Percentiles rank a stretch among this genome's conserved stretches.
Evolutionary conservation across 2,888 invertebrate species (phyloP).

Genomic region (Caenorhabditis sulstoni): DNA sequence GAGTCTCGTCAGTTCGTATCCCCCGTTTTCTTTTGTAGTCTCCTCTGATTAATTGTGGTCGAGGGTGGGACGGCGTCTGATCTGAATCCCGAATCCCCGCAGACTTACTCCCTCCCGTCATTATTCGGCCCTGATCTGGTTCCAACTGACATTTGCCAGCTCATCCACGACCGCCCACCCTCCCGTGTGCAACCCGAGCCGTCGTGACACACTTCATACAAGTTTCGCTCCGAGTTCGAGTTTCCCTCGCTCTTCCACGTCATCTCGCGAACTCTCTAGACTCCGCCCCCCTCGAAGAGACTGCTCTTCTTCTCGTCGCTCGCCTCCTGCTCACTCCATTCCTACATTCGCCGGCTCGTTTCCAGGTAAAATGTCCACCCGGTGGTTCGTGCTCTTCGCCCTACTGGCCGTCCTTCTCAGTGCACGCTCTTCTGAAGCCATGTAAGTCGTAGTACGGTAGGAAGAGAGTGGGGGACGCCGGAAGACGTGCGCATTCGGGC

Average conservation of each 20-base stretch:
- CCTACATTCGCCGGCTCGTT: slow-evolving; percentile 1
- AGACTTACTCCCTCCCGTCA: not conserved
- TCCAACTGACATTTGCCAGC: slow-evolving; percentile 31
- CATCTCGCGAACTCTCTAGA: slow-evolving; percentile 29
- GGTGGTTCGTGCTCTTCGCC: slow-evolving; percentile 32
- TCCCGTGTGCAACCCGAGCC: slow-evolving; percentile 39
- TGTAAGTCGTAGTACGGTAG: slow-evolving; percentile 36
- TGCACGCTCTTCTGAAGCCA: slow-evolving; percentile 42
- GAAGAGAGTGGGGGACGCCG: not conserved
- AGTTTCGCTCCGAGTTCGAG: slow-evolving; percentile 34
- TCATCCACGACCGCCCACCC: slow-evolving; percentile 37
- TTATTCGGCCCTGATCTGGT: not conserved
- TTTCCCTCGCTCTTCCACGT: slow-evolving; percentile 29
- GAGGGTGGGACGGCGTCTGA: not conserved
- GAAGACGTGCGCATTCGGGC: slow-evolving; percentile 12
- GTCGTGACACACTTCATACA: slow-evolving; percentile 27
- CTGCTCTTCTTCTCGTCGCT: slow-evolving; percentile 1
- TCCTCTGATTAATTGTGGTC: not conserved
- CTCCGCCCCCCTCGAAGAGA: slow-evolving; percentile 16
- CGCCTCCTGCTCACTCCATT: slow-evolving; percentile 15
- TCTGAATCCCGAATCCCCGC: not conserved
- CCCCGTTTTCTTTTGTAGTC: not conserved
- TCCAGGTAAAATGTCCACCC: slow-evolving; percentile 47
- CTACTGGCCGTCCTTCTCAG: slow-evolving; percentile 38
- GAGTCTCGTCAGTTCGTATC: slow-evolving; percentile 21